Conservation (phyloP, 2,888 invertebrate genomes). For the Fragum sueziense region DNA sequence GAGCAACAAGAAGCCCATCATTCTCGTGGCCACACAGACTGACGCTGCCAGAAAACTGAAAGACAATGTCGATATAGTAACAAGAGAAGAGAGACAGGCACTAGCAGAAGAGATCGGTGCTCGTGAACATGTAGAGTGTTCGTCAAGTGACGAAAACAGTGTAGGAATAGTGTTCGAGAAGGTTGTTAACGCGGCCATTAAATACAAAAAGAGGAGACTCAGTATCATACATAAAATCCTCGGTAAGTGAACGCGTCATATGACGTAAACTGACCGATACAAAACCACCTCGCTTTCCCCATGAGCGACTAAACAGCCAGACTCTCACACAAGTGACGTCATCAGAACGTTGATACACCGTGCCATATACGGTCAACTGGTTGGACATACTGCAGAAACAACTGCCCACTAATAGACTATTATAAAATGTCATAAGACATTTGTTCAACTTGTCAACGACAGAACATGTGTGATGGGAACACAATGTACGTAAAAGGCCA, state of each 20-base stretch:
- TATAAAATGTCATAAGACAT: no score
- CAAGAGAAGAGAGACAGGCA: constrained; percentile 61
- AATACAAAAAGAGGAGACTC: constrained; percentile 60
- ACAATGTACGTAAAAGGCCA: no score
- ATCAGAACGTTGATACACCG: neutral
- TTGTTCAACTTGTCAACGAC: no score
- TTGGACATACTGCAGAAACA: no score
- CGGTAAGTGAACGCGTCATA: constrained; percentile 14
- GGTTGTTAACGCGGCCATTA: constrained; percentile 64
- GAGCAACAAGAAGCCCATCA: constrained; percentile 63
- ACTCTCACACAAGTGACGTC: neutral
- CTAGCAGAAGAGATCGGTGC: constrained; percentile 70
- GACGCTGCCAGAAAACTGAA: constrained; percentile 45
- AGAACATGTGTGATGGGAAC: no score
- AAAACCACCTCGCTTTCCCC: neutral
- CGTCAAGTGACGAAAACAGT: constrained; percentile 61
- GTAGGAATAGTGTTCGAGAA: constrained; percentile 67
- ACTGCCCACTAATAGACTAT: no score
- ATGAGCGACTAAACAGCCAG: neutral
- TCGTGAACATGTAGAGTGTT: constrained; percentile 67
- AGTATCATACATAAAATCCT: constrained; percentile 59
- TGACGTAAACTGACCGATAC: neutral
- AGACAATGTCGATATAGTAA: constrained; percentile 23
- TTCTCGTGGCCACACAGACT: constrained; percentile 71
- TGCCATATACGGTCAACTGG: no score